A percentile compares a stretch with the other conserved stretches of the same genome.
phyloP scores from a whole-genome alignment of 2,113 vertebrate genomes.

The Paralichthys olivaceus region DNA sequence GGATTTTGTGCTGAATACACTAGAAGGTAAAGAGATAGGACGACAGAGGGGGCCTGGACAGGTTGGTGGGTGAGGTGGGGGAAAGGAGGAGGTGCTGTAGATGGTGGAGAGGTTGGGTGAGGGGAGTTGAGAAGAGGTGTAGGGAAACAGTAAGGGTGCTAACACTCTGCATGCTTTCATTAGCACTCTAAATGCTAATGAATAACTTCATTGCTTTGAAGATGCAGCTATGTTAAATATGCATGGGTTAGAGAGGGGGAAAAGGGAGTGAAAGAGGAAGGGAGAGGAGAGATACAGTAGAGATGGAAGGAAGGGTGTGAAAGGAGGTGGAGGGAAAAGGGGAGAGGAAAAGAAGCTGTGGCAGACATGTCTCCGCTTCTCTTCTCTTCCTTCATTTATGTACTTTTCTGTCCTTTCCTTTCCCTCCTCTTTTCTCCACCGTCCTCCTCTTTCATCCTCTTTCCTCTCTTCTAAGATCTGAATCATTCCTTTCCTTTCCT shows the following conservation, averaged over 20 bases:
- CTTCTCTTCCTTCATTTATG: background rate
- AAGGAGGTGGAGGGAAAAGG: constrained; percentile 10
- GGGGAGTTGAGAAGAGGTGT: constrained; percentile 48
- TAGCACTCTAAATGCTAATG: constrained; percentile 84
- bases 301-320: constrained; percentile 16
- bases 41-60: constrained; percentile 16
- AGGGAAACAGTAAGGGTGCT: constrained; percentile 63
- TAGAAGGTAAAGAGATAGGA: constrained; percentile 22
- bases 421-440: background rate
- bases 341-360: background rate
- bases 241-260: constrained; percentile 53
- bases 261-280: constrained; percentile 31
- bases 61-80: constrained; percentile 6
- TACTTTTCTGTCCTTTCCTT: background rate
- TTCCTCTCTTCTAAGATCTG: background rate
- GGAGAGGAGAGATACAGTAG: constrained; percentile 19
- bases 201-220: constrained; percentile 81
- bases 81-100: constrained; percentile 7
- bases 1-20: constrained; percentile 48
- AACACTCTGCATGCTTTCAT: constrained; percentile 76
- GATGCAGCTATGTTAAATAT: constrained; percentile 80
- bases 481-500: background rate
- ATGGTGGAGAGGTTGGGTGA: constrained; percentile 26
- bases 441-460: background rate
- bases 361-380: background rate